Evolutionary conservation across 2,797 vertebrate genomes (phyloP), one percentile per base, ranked within the genome.

Genomic region (Apogon hyalosoma): DNA sequence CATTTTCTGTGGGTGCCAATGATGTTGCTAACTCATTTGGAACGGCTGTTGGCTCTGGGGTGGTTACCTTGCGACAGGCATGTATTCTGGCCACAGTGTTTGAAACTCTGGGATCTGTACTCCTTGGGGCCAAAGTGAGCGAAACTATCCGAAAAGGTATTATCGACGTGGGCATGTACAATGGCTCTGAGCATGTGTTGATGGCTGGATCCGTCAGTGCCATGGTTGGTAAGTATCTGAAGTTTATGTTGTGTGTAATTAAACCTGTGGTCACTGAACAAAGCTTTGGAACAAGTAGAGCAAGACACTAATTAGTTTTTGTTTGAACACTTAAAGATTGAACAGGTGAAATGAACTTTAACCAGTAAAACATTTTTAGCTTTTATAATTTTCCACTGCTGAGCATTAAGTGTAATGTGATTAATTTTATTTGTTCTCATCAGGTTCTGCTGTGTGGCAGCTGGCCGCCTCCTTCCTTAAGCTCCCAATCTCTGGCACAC

Each of bases 11-110:
- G 1, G 98, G 98, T 0, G 98, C 98, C 84, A 99, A 99, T 57
- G 98, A 99, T 3, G 98, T 99, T 7, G 98, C 98, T 33, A 99
- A 99, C 89, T 99, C 98, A 0, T 99, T 99, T 12, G 98, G 98
- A 63, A 99, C 97, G 0, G 98, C 98, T 0, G 98, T 99, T 54
- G 98, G 98, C 72, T 99, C 98, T 0, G 97, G 97, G 0, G 97
- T 98, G 39, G 97, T 99, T 83, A 98, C 97, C 40, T 92, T 99
- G 55, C 94, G 94, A 15, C 96, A 97, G 62, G 98, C 98, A 2
- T 99, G 98, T 65, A 63, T 99, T 76, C 83, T 99, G 49, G 98
- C 98, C 38, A 96, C 95, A 0, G 42, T 99, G 72, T 99, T 99
- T 7, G 98, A 99, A 87, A 99, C 97, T 0, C 69, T 97, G 74